Conservation (phyloP, 2,888 invertebrate genomes). For the Aspidiotus rigidus region DNA sequence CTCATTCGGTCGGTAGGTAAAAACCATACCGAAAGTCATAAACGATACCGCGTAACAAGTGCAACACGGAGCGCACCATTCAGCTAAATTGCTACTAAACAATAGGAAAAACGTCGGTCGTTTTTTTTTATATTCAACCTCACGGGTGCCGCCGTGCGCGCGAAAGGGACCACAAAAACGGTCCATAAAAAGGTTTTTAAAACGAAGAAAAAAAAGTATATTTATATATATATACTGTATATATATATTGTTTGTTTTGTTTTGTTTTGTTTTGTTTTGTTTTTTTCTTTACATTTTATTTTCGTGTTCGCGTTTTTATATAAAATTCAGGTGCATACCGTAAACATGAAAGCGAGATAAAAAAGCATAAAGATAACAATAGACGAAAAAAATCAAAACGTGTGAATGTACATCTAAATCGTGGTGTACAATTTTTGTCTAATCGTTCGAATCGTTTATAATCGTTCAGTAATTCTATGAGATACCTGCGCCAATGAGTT, state of each 20-base stretch:
- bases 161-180: slow-evolving; percentile 28
- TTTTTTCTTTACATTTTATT: background rate
- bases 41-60: slow-evolving; percentile 34
- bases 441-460: no score
- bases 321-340: slow-evolving; percentile 21
- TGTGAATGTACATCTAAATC: no score
- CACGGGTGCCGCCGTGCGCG: slow-evolving; percentile 31
- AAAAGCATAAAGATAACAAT: background rate
- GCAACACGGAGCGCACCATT: slow-evolving; percentile 31
- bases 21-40: slow-evolving; percentile 34
- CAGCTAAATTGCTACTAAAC: slow-evolving; percentile 33
- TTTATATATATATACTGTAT: slow-evolving; percentile 35
- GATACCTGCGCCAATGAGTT: no score
- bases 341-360: slow-evolving; percentile 17
- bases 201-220: slow-evolving; percentile 28
- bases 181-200: slow-evolving; percentile 31
- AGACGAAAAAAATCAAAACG: background rate
- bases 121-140: slow-evolving; percentile 17
- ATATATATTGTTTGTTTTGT: slow-evolving; percentile 28
- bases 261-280: background rate
- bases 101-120: slow-evolving; percentile 30
- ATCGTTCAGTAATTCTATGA: no score
- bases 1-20: slow-evolving; percentile 32
- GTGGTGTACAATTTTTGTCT: no score
- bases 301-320: slow-evolving; percentile 3